Evolutionary conservation across 2,797 vertebrate species (phyloP), one percentile per base, ranked within the genome.

Genomic region (Capromys pilorides): DNA sequence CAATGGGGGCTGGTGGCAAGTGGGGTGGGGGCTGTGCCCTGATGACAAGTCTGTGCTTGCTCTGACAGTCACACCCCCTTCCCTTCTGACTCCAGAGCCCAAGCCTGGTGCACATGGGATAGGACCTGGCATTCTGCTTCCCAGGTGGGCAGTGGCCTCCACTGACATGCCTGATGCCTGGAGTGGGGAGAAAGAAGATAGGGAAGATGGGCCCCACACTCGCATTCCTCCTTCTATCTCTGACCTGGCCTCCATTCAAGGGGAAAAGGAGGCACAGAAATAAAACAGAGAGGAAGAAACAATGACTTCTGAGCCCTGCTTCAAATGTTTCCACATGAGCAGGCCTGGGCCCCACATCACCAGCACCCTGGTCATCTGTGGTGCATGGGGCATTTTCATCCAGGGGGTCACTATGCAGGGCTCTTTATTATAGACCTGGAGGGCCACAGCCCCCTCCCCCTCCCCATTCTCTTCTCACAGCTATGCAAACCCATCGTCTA

Each of bases 101-200:
- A 11, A 0, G 10, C 22, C 10, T 13, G 0, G 1, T 2, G 26
- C 5, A 9, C 31, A 6, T 6, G 39, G 0, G 1, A 11, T n/a
- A 86, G 89, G 45, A 39, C 49, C 39, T 1, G 41, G 31, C 1
- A 1, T 28, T 33, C 36, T 41, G 10, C 31, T 11, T 12, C 8
- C 12, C 3, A 0, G 26, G 1, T 24, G 0, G 0, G 78, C 31
- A 1, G 41, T 3, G 14, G n/a, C 14, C 22, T 33, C 31, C 11
- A 31, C 73, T 33, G 41, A 33, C 0, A 4, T 4, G 54, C 4
- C 41, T 6, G 24, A 2, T 4, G 45, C 4, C n/a, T 6, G 28
- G 31, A 26, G 10, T 1, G 0, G 45, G 61, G 2, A 75, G 54
- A 8, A 31, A 10, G 6, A 8, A 11, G 12, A 12, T 0, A 8